Evolutionary conservation across 2,888 invertebrate species (phyloP).

Genomic region (Synergus japonicus): DNA sequence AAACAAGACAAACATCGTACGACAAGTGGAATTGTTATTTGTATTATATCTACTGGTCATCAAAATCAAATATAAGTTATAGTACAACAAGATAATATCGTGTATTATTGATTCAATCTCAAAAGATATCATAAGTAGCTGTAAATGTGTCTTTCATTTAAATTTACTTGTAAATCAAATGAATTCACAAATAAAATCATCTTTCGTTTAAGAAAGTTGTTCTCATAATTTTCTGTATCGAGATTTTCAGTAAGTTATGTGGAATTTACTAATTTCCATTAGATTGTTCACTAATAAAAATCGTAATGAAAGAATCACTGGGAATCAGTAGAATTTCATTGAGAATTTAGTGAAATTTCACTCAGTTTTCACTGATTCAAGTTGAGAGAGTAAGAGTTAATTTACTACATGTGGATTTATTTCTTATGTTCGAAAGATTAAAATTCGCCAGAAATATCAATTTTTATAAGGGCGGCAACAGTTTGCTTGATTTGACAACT

Average conservation of each 20-base stretch:
- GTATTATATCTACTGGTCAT: not conserved
- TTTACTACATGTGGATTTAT: not conserved
- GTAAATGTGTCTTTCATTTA: not conserved
- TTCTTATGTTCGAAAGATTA: not conserved
- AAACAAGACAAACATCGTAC: not conserved
- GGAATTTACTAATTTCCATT: not conserved
- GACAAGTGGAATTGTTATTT: slow-evolving; percentile 1
- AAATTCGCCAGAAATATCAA: slow-evolving; percentile 70
- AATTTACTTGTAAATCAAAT: not conserved
- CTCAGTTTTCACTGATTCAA: too few species aligned
- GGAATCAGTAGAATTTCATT: too few species aligned
- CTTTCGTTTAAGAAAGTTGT: not conserved
- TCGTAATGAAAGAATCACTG: too few species aligned
- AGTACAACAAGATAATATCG: not conserved
- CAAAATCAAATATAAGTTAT: slow-evolving; percentile 12
- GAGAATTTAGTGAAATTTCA: too few species aligned
- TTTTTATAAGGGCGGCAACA: slow-evolving; percentile 67
- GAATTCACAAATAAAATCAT: not conserved
- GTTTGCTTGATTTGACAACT: slow-evolving; percentile 66
- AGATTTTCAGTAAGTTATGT: not conserved
- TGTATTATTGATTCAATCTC: slow-evolving; percentile 10
- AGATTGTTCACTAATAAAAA: too few species aligned
- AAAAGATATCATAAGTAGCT: not conserved
- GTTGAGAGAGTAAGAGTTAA: not conserved
- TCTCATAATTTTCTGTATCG: not conserved